phyloP scores from a whole-genome alignment of 2,797 vertebrate genomes.

The Pseudochirops corinnae region DNA sequence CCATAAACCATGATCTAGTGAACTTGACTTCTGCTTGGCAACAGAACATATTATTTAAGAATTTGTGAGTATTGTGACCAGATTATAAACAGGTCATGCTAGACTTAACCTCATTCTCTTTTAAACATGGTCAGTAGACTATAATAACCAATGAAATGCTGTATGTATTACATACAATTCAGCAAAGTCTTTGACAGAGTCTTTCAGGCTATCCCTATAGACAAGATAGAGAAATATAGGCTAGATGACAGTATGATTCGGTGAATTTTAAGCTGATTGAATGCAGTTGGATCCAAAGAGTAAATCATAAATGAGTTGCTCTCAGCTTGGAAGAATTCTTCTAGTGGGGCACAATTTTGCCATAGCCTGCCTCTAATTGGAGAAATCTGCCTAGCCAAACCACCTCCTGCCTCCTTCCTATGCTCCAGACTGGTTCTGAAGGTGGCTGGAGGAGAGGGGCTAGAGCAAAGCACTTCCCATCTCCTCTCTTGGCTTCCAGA shows the following conservation, averaged over 20 bases:
- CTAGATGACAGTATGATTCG: neutral
- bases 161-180: neutral
- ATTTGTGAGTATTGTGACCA: neutral
- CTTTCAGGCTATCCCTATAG: neutral
- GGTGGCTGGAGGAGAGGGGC: neutral
- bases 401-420: too few relatives aligned
- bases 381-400: neutral
- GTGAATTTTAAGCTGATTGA: neutral
- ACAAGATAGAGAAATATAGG: neutral
- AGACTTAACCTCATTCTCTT: neutral
- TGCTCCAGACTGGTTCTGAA: neutral
- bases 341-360: neutral
- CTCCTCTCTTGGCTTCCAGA: neutral
- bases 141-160: neutral
- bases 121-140: neutral
- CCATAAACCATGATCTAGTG: neutral
- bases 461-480: neutral
- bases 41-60: neutral
- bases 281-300: neutral
- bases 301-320: neutral
- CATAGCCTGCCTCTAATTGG: neutral
- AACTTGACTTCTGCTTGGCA: neutral
- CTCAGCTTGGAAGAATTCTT: neutral
- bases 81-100: neutral
- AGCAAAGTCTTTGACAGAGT: neutral